These are phyloP conservation scores for Matsumyia berberina DNA, from an alignment of 2,888 invertebrate genomes.

Conservation along the genomic window DNA sequence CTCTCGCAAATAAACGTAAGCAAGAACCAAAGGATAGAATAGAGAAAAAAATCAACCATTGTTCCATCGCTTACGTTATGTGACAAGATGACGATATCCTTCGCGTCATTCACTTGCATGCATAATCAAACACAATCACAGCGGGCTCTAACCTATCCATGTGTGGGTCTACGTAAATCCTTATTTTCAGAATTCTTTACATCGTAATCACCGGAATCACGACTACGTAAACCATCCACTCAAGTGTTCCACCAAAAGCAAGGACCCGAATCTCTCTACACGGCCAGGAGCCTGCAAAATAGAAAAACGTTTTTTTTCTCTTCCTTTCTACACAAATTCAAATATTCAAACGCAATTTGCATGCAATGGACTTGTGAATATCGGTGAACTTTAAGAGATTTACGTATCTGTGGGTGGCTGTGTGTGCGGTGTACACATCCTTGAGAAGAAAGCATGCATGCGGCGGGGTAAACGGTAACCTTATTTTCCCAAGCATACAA, in stretches of 20 bases:
- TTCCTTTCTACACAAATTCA: conserved; percentile 43
- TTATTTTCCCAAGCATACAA: not conserved
- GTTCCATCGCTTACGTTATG: conserved; percentile 45
- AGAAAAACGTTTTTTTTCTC: conserved; percentile 5
- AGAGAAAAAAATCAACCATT: conserved; percentile 19
- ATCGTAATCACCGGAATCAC: conserved; percentile 49
- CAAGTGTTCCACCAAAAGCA: conserved; percentile 28
- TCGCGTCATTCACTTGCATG: conserved; percentile 56
- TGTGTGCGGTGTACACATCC: conserved; percentile 7
- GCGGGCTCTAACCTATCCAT: not conserved
- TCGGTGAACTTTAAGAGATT: conserved; percentile 46
- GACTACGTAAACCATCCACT: conserved; percentile 55
- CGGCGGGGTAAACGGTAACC: not conserved
- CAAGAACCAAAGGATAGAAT: conserved; percentile 17
- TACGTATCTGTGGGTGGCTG: conserved; percentile 9
- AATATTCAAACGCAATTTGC: conserved; percentile 67
- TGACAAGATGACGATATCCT: conserved; percentile 55
- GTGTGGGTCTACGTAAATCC: conserved; percentile 31
- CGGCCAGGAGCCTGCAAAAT: not conserved
- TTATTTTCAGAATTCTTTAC: conserved; percentile 32
- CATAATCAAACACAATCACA: conserved; percentile 62
- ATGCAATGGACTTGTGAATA: conserved; percentile 56
- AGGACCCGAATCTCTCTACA: conserved; percentile 17
- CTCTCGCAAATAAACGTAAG: conserved; percentile 36
- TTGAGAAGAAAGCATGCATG: conserved; percentile 9